A percentile compares a stretch with the other conserved stretches of the same genome.
Conservation (phyloP, 2,888 invertebrate genomes). For the Ctenicera cuprea region DNA sequence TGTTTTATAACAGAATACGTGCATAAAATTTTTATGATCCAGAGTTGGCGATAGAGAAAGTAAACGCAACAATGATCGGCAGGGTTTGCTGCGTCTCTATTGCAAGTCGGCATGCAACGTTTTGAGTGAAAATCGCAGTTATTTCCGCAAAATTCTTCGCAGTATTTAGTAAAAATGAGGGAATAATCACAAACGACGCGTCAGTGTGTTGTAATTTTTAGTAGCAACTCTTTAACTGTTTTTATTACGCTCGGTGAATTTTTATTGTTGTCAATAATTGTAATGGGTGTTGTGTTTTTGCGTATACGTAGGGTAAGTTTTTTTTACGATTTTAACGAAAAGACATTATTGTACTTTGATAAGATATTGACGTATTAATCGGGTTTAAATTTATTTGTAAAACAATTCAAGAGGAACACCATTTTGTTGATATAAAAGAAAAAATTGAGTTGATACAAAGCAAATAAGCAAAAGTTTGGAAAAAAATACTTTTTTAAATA, state of each 20-base stretch:
- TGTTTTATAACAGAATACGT: conserved; percentile 39
- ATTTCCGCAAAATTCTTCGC: conserved; percentile 34
- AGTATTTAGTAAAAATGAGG: conserved; percentile 4
- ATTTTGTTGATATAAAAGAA: too few species aligned
- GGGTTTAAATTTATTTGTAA: too few species aligned
- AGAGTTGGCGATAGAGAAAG: conserved; percentile 45
- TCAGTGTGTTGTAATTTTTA: conserved; percentile 16
- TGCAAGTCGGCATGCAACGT: conserved; percentile 13
- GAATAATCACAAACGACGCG: not conserved
- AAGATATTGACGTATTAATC: too few species aligned
- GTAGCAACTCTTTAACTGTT: conserved; percentile 3
- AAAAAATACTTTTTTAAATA: too few species aligned
- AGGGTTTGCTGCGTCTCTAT: conserved; percentile 19
- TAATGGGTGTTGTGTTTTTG: conserved; percentile 5
- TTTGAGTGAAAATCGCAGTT: conserved; percentile 21
- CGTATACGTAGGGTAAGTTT: conserved; percentile 1
- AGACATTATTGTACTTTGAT: too few species aligned
- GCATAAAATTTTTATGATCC: conserved; percentile 39
- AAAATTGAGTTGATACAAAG: too few species aligned
- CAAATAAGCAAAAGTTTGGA: too few species aligned
- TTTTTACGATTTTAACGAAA: not conserved
- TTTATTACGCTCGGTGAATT: conserved; percentile 11
- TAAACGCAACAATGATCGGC: conserved; percentile 41
- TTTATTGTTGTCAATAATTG: conserved; percentile 25
- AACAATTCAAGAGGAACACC: too few species aligned